These are phyloP conservation scores for Xerus rutilus DNA, from an alignment of 2,797 vertebrate species.

Conservation along the genomic window DNA sequence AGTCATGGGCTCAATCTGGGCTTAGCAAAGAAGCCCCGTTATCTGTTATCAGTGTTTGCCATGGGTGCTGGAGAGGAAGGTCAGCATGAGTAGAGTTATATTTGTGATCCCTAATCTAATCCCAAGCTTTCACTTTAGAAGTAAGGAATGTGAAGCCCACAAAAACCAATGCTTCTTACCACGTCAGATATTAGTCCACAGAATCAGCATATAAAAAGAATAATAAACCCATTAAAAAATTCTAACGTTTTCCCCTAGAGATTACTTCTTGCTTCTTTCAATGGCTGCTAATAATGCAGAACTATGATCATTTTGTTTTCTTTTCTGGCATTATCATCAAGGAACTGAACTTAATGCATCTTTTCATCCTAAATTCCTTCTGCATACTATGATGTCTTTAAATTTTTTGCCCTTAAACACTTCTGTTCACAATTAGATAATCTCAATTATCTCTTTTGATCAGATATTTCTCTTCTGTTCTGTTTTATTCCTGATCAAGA, in stretches of 20 bases:
- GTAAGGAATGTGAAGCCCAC: background rate
- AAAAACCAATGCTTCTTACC: background rate
- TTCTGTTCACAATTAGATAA: constrained; percentile 7
- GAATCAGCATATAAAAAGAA: background rate
- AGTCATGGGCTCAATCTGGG: background rate
- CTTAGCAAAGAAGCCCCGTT: background rate
- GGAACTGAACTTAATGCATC: background rate
- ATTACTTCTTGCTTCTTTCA: background rate
- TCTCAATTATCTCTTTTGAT: constrained; percentile 48
- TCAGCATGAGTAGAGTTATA: background rate
- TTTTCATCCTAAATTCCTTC: background rate
- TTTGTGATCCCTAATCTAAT: background rate
- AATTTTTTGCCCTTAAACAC: background rate
- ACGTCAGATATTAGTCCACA: background rate
- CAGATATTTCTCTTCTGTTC: background rate
- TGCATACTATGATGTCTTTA: background rate
- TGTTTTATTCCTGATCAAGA: constrained; percentile 32
- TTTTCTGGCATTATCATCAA: constrained; percentile 2
- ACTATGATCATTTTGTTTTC: background rate
- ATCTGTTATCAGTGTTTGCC: background rate
- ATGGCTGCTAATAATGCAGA: background rate
- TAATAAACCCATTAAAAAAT: constrained; percentile 3
- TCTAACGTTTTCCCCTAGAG: background rate
- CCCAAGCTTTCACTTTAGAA: background rate
- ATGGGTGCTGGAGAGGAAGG: background rate